Conservation (phyloP, 2,797 vertebrate genomes). For the Helarctos malayanus region DNA sequence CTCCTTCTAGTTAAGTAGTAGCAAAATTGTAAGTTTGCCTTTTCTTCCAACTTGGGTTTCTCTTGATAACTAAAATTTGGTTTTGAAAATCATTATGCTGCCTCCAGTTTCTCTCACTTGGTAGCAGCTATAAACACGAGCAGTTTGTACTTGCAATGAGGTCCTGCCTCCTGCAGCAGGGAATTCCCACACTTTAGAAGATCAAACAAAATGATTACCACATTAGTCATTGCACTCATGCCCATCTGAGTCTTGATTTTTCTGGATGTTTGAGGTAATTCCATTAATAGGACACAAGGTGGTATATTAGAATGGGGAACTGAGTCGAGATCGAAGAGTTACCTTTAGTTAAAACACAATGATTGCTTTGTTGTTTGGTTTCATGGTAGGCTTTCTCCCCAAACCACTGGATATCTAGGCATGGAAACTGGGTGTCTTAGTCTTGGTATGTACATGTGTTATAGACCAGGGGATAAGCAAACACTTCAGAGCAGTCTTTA, state of each 20-base stretch:
- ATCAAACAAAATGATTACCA: constrained; percentile 56
- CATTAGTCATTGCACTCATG: neutral
- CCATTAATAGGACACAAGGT: neutral
- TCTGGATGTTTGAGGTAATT: constrained; percentile 6
- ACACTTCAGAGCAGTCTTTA: neutral
- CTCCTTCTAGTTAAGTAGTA: neutral
- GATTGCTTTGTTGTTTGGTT: neutral
- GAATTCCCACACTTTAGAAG: neutral
- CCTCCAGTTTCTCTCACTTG: neutral
- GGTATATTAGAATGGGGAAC: neutral
- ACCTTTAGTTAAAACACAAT: neutral
- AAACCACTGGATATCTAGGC: neutral
- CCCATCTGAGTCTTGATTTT: neutral
- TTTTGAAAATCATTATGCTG: neutral
- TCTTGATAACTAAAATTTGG: constrained; percentile 30
- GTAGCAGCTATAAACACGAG: neutral
- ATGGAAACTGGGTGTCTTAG: neutral
- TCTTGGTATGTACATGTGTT: accelerated
- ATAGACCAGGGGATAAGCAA: neutral
- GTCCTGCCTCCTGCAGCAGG: neutral
- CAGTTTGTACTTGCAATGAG: neutral
- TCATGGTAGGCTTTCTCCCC: neutral
- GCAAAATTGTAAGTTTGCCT: neutral
- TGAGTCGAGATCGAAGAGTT: neutral
- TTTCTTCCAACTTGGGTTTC: neutral